Evolutionary conservation across 2,888 invertebrate species (phyloP).

Genomic region (Encarsia formosa): DNA sequence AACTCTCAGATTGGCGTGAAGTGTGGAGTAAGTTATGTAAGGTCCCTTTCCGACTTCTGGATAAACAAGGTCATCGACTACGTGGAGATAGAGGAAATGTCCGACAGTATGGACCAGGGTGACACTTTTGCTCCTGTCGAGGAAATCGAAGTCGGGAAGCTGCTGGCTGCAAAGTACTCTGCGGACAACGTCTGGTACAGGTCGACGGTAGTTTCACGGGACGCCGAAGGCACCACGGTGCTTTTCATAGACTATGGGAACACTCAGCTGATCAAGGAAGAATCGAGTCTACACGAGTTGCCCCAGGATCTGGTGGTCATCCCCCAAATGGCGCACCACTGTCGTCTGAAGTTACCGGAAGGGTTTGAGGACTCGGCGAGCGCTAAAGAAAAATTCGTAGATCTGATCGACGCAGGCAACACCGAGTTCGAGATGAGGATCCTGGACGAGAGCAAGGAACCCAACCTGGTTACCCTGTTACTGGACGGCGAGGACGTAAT

Average conservation of each 20-base stretch:
- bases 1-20: conserved; percentile 35
- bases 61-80: conserved; percentile 49
- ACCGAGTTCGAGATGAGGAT: conserved; percentile 67
- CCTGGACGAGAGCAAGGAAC: conserved; percentile 58
- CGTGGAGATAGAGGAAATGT: conserved; percentile 59
- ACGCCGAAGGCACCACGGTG: conserved; percentile 59
- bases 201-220: conserved; percentile 59
- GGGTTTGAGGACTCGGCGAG: conserved; percentile 63
- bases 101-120: conserved; percentile 58
- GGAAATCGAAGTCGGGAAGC: conserved; percentile 53
- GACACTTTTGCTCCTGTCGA: conserved; percentile 55
- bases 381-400: conserved; percentile 64
- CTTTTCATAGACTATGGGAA: conserved; percentile 70
- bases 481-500: conserved; percentile 62
- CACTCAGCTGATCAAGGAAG: conserved; percentile 53
- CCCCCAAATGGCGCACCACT: conserved; percentile 61
- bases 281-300: conserved; percentile 55
- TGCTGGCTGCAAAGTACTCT: conserved; percentile 64
- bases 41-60: conserved; percentile 45
- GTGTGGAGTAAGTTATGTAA: conserved; percentile 33
- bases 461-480: conserved; percentile 61
- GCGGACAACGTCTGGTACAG: conserved; percentile 67
- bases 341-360: conserved; percentile 60
- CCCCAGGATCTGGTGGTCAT: conserved; percentile 60
- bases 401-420: conserved; percentile 66